These are phyloP conservation scores for Pipistrellus nathusii DNA, from an alignment of 2,797 vertebrate genomes.

Conservation along the genomic window DNA sequence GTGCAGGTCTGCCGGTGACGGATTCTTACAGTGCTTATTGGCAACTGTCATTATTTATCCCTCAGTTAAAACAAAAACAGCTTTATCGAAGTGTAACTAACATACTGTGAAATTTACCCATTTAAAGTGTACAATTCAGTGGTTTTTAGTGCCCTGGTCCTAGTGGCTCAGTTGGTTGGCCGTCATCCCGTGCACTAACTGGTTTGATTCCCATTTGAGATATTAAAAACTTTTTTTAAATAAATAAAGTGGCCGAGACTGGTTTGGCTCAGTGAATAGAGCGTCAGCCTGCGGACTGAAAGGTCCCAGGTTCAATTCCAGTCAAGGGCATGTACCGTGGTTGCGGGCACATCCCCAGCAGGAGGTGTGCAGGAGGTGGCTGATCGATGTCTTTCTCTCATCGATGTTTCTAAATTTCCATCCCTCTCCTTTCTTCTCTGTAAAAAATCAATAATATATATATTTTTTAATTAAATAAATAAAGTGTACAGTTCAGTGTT, in stretches of 20 bases:
- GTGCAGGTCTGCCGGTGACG: background rate
- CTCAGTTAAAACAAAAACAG: background rate
- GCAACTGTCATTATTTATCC: constrained; percentile 25
- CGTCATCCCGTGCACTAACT: background rate
- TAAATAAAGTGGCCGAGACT: background rate
- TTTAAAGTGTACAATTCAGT: background rate
- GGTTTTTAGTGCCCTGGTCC: background rate
- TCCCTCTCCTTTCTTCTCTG: too few species aligned
- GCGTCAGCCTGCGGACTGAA: too few species aligned
- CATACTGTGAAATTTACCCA: background rate
- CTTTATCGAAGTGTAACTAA: constrained; percentile 1
- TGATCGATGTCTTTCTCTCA: too few species aligned
- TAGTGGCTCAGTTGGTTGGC: background rate
- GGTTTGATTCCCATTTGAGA: background rate
- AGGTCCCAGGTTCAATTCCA: too few species aligned
- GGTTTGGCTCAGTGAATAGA: too few species aligned
- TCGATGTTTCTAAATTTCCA: too few species aligned
- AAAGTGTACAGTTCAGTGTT: background rate
- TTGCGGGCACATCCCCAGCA: too few species aligned
- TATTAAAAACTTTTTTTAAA: background rate
- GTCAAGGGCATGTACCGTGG: too few species aligned
- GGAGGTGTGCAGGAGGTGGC: too few species aligned
- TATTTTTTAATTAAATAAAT: background rate
- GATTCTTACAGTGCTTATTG: background rate
- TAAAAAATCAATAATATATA: background rate